Conservation (phyloP, 2,888 invertebrate species). For the Urechis unicinctus region DNA sequence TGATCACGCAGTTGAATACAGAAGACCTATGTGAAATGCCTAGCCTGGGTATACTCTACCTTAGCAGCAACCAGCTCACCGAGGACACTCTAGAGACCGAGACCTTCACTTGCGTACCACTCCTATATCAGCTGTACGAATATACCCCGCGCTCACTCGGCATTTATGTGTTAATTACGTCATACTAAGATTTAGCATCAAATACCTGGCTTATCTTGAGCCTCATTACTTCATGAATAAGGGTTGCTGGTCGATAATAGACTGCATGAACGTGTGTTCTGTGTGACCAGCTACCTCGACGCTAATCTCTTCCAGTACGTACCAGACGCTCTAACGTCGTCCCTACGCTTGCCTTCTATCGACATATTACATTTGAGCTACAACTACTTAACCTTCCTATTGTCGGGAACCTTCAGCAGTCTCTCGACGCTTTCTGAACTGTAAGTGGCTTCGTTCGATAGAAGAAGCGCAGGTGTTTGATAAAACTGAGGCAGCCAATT, state of each 20-base stretch:
- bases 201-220: too few relatives aligned
- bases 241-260: too few relatives aligned
- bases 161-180: background rate
- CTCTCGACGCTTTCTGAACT: background rate
- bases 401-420: slow-evolving; percentile 5
- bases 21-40: background rate
- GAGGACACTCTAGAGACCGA: background rate
- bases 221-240: too few relatives aligned
- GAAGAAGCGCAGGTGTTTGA: background rate
- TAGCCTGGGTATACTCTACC: background rate
- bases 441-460: background rate
- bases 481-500: too few relatives aligned
- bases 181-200: background rate
- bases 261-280: too few relatives aligned
- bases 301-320: slow-evolving; percentile 10
- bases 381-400: slow-evolving; percentile 11
- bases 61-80: background rate
- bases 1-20: background rate
- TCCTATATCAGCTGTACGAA: background rate
- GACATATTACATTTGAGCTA: background rate
- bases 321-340: slow-evolving; percentile 5
- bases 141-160: background rate
- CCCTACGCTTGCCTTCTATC: slow-evolving; percentile 5
- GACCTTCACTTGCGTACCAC: background rate
- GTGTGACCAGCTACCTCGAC: slow-evolving; percentile 10